A percentile compares a stretch with the other conserved stretches of the same genome.
Evolutionary conservation across 2,888 invertebrate genomes (phyloP).

Genomic region (Cephalotes varians): DNA sequence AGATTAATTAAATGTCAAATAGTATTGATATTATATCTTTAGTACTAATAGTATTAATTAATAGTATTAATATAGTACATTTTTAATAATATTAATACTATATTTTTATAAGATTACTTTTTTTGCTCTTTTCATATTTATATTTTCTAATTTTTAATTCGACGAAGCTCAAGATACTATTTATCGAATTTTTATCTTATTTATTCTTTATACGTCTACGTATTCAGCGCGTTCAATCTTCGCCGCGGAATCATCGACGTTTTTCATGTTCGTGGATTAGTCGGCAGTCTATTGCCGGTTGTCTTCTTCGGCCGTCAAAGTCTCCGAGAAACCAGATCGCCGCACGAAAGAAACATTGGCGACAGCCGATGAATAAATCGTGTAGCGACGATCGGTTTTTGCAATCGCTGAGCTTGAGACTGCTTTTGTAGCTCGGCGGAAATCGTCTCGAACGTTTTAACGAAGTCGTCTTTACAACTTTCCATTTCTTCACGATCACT

Average conservation of each 20-base stretch:
- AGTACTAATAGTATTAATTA: too few species aligned
- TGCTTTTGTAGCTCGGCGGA: constrained; percentile 44
- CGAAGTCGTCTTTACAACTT: constrained; percentile 42
- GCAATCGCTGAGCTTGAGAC: constrained; percentile 69
- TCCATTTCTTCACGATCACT: constrained; percentile 1
- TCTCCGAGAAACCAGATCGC: constrained; percentile 53
- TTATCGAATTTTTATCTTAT: constrained; percentile 26
- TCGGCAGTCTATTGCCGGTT: constrained; percentile 34
- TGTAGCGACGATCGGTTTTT: constrained; percentile 56
- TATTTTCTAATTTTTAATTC: constrained; percentile 4
- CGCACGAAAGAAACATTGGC: constrained; percentile 46
- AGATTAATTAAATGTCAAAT: background rate
- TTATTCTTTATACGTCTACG: background rate
- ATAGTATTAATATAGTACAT: too few species aligned
- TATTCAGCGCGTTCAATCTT: constrained; percentile 5
- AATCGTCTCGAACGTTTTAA: constrained; percentile 45
- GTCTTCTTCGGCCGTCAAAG: constrained; percentile 40
- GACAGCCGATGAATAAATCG: constrained; percentile 56
- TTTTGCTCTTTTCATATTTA: background rate
- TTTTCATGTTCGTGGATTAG: constrained; percentile 49
- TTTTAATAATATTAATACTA: background rate
- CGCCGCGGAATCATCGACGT: background rate
- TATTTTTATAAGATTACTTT: background rate
- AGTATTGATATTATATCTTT: too few species aligned
- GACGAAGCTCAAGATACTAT: background rate